Percentiles rank a stretch among this genome's conserved stretches.
Evolutionary conservation across 2,113 vertebrate genomes (phyloP).

Genomic region (Tachysurus vachellii): DNA sequence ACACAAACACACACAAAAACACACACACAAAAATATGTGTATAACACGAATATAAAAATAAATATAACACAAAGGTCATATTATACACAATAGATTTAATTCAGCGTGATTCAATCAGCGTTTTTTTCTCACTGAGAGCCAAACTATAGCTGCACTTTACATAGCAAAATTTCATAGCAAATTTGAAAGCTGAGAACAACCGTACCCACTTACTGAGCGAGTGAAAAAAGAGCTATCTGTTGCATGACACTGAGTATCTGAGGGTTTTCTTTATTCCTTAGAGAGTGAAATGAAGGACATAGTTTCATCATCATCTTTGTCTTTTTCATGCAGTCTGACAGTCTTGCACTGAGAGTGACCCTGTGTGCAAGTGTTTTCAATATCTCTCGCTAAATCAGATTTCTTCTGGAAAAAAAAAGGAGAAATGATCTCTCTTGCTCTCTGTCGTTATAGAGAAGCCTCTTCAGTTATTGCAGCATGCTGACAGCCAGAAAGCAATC

Average conservation of each 20-base stretch:
- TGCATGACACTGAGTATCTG: slow-evolving; percentile 18
- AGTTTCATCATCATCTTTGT: slow-evolving; percentile 32
- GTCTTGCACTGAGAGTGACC: slow-evolving; percentile 33
- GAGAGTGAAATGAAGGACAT: slow-evolving; percentile 40
- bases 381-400: slow-evolving; percentile 45
- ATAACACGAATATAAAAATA: no score
- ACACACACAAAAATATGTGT: no score
- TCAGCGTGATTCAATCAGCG: not conserved
- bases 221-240: slow-evolving; percentile 27
- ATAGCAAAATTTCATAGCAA: not conserved
- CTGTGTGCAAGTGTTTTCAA: slow-evolving; percentile 25
- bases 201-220: not conserved
- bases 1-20: no score
- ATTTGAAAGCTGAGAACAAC: slow-evolving; percentile 16
- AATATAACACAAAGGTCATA: not conserved
- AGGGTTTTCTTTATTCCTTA: slow-evolving; percentile 21
- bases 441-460: slow-evolving; percentile 35
- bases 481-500: slow-evolving; percentile 40
- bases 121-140: not conserved
- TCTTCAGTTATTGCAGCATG: slow-evolving; percentile 16
- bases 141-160: not conserved
- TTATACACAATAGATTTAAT: not conserved
- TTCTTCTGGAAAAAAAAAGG: slow-evolving; percentile 24
- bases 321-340: slow-evolving; percentile 14
- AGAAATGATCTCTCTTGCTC: slow-evolving; percentile 30